These are phyloP conservation scores for Cossypha polioptera DNA, from an alignment of 2,797 vertebrate genomes.

Conservation along the genomic window DNA sequence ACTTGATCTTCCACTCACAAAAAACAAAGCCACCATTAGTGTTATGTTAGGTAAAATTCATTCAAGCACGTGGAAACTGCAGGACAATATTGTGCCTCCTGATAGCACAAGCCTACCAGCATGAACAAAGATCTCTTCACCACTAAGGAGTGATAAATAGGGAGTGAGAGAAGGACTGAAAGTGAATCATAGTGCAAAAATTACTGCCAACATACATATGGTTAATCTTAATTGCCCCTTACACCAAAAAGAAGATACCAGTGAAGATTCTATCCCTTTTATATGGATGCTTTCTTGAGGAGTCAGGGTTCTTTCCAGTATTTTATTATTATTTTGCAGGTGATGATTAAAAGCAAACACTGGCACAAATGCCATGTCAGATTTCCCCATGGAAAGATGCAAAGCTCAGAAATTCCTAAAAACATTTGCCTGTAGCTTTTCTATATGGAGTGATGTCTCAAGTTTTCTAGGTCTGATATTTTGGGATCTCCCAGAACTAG, in stretches of 20 bases:
- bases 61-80: neutral
- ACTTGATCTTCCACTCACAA: neutral
- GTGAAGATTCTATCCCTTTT: neutral
- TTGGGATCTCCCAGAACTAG: constrained; percentile 36
- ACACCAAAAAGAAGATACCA: neutral
- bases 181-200: neutral
- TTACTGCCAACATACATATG: neutral
- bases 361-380: neutral
- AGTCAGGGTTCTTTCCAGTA: neutral
- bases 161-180: neutral
- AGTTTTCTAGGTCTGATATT: constrained; percentile 64
- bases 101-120: neutral
- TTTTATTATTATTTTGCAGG: neutral
- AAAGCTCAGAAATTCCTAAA: neutral
- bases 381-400: neutral
- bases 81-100: neutral
- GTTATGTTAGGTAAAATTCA: accelerated
- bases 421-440: neutral
- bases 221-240: neutral
- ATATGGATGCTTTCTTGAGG: neutral
- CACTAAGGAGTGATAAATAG: neutral
- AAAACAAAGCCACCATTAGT: neutral
- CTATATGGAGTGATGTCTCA: neutral
- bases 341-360: neutral
- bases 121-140: neutral